phyloP scores from a whole-genome alignment of 2,797 vertebrate species.

The Pseudotriccus pelzelni region DNA sequence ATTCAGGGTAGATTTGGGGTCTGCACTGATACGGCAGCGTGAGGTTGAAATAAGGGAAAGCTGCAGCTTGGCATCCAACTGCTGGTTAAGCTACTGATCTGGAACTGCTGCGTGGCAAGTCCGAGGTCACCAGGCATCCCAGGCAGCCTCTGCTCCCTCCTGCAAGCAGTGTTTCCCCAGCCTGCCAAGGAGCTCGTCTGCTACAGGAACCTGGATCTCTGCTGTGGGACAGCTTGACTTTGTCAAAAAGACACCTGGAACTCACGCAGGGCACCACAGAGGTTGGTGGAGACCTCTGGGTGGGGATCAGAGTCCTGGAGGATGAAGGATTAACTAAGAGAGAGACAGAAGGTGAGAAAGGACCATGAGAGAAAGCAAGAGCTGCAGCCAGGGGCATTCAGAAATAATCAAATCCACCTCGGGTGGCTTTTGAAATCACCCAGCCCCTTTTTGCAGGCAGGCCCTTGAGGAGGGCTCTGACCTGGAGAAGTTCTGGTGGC shows the following conservation, averaged over 20 bases:
- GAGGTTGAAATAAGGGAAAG: neutral
- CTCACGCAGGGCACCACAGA: neutral
- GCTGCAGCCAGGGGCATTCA: neutral
- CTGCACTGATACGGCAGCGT: slow-evolving; percentile 16
- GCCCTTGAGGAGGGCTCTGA: neutral
- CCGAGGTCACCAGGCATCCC: neutral
- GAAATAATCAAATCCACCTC: neutral
- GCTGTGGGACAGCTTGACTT: neutral
- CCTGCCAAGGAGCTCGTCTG: neutral
- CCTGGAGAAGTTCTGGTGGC: neutral
- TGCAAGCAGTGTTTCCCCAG: neutral
- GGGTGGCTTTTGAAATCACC: neutral
- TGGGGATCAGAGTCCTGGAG: neutral
- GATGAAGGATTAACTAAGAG: neutral
- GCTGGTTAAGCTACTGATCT: slow-evolving; percentile 12
- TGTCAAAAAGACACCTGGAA: neutral
- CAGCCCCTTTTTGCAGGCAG: neutral
- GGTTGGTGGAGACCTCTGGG: neutral
- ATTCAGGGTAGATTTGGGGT: slow-evolving; percentile 45
- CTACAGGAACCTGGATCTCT: neutral
- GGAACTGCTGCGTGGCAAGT: neutral
- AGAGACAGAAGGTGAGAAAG: neutral
- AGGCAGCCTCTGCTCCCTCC: neutral
- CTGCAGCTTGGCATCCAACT: neutral
- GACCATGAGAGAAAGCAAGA: neutral